phyloP scores from a whole-genome alignment of 2,797 vertebrate genomes.

The Enteromius mattozi region DNA sequence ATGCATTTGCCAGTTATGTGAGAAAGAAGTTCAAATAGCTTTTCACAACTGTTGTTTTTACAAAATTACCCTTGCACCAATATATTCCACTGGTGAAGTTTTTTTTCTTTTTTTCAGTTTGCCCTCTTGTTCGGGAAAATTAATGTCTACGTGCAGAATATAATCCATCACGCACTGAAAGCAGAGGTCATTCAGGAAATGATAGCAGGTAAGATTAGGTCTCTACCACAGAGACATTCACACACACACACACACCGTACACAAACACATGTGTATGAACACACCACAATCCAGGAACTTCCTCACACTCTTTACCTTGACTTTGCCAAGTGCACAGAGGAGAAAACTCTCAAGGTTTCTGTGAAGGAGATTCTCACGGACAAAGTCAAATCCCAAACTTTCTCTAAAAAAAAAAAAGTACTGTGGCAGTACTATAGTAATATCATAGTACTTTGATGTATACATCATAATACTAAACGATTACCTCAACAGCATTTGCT shows the following conservation, averaged over 20 bases:
- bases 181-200: constrained; percentile 87
- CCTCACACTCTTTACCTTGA: constrained; percentile 69
- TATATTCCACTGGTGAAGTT: constrained; percentile 75
- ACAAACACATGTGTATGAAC: constrained; percentile 57
- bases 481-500: background rate
- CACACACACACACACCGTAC: constrained; percentile 49
- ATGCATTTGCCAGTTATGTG: background rate
- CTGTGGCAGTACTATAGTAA: background rate
- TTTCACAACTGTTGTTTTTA: constrained; percentile 74
- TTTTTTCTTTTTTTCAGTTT: constrained; percentile 65
- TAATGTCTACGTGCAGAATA: constrained; percentile 83
- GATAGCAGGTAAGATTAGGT: constrained; percentile 82
- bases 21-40: background rate
- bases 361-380: constrained; percentile 31
- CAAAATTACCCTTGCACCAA: constrained; percentile 81
- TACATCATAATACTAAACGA: background rate
- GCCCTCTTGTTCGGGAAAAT: constrained; percentile 84
- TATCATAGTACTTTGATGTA: background rate
- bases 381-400: constrained; percentile 36
- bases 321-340: constrained; percentile 72
- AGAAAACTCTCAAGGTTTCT: constrained; percentile 52
- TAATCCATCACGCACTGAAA: constrained; percentile 85
- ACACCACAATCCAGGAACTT: constrained; percentile 60
- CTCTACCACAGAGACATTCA: constrained; percentile 67
- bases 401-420: background rate